These are phyloP conservation scores for Sinosuthora webbiana DNA, from an alignment of 2,113 vertebrate species.

Conservation along the genomic window DNA sequence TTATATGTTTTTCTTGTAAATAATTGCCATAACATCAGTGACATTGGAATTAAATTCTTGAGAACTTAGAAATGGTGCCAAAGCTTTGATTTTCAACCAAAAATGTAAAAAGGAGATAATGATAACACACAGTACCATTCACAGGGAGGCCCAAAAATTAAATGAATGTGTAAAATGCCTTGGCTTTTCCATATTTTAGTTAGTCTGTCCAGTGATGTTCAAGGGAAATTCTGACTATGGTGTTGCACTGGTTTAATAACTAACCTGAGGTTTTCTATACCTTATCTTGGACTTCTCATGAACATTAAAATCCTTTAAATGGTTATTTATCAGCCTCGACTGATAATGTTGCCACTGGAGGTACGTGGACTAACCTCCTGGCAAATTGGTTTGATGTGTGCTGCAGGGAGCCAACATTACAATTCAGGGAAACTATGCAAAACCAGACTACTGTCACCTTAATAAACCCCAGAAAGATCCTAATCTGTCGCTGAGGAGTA, in stretches of 20 bases:
- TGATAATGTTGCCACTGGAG: not conserved
- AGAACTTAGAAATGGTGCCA: not conserved
- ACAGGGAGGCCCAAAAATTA: not conserved
- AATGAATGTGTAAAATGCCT: not conserved
- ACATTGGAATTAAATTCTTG: not conserved
- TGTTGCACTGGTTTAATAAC: not conserved
- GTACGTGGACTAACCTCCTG: not conserved
- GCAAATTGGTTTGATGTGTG: not conserved
- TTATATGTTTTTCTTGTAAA: not conserved
- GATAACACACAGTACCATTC: not conserved
- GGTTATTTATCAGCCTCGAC: not conserved
- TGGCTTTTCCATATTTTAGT: not conserved
- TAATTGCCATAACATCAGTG: not conserved
- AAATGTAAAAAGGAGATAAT: not conserved
- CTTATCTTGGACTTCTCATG: not conserved
- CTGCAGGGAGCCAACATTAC: not conserved
- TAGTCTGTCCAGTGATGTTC: not conserved
- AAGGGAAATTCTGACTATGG: not conserved
- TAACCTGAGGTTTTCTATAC: not conserved
- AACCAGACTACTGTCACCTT: not conserved
- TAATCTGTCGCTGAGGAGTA: not conserved
- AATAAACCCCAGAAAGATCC: not conserved
- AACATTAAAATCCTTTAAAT: not conserved
- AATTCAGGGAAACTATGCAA: not conserved
- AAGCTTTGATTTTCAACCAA: not conserved